Evolutionary conservation across 2,888 invertebrate species (phyloP), one percentile per base, ranked within the genome.

Genomic region (Sympetrum striolatum): DNA sequence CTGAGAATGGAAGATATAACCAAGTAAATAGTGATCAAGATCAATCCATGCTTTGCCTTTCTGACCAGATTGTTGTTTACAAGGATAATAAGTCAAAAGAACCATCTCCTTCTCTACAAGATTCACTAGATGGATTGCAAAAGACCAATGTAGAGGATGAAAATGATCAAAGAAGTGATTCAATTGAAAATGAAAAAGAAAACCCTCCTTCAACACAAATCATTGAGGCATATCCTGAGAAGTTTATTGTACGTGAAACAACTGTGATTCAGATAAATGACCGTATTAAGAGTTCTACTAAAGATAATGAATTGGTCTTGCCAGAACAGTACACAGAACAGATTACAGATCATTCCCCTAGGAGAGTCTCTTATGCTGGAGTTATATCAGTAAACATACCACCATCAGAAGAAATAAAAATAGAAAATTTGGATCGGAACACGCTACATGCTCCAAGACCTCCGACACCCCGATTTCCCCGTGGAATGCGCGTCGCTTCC

Each of bases 401-500:
- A n/a, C 37, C 86, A 35, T 25, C 31, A 60, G 86, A 86, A 53
- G 53, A 6, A n/a, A 37, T 60, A 48, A 60, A 64, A 39, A 31
- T 73, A 8, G 31, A 31, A 0, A 31, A 73, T 31, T 15, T 35
- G 18, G 86, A 86, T 35, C 22, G 60, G 18, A 60, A 86, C 37
- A n/a, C 58, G 18, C 86, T 25, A 10, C 60, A 60, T 37, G 15
- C 64, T 22, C 86, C 86, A 18, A 31, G 86, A 35, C 86, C 86
- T 22, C 86, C 86, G 2, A 86, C 86, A 31, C 86, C 86, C 31
- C 60, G 37, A 37, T 86, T 86, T n/a, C 86, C 60, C 0, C 60
- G 86, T 60, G 86, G 86, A 64, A 86, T 86, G 86, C 86, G 86
- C 39, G 86, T 86, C 12, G 25, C 37, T 31, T 86, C 86, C 1